A percentile compares a stretch with the other conserved stretches of the same genome.
These are phyloP conservation scores for Euura lappo DNA, from an alignment of 1,140 invertebrate genomes.

Conservation along the genomic window DNA sequence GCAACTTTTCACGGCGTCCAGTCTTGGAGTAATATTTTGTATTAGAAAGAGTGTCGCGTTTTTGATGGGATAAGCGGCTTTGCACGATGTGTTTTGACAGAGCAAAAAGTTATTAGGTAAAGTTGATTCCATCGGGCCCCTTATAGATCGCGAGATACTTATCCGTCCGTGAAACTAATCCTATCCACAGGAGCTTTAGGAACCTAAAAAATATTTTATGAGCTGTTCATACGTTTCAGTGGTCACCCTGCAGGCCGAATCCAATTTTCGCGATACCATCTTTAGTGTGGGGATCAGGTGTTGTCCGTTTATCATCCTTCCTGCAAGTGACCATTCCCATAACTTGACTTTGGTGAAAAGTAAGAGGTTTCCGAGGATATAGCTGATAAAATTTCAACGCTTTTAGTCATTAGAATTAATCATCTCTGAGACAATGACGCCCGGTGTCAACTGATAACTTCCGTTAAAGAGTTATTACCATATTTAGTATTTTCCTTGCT, in stretches of 20 bases:
- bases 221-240: slow-evolving; percentile 61
- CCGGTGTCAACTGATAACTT: slow-evolving; percentile 13
- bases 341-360: too few relatives aligned
- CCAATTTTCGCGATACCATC: slow-evolving; percentile 62
- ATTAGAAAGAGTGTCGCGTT: neutral
- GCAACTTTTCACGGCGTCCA: neutral
- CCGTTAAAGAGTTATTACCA: slow-evolving; percentile 28
- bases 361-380: too few relatives aligned
- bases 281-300: slow-evolving; percentile 58
- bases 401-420: neutral
- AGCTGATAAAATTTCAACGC: neutral
- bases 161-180: slow-evolving; percentile 58
- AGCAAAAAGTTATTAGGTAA: neutral
- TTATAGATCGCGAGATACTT: slow-evolving; percentile 43
- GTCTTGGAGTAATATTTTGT: neutral
- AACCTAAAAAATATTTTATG: slow-evolving; percentile 62
- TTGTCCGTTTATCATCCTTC: slow-evolving; percentile 20
- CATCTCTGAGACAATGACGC: slow-evolving; percentile 5
- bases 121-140: neutral
- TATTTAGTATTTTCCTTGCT: slow-evolving; percentile 37
- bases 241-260: slow-evolving; percentile 57
- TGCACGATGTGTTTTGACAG: neutral
- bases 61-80: neutral
- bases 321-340: neutral
- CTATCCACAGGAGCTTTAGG: slow-evolving; percentile 39